Evolutionary conservation across 2,797 vertebrate genomes (phyloP), one percentile per base, ranked within the genome.

Genomic region (Cossypha heuglini): DNA sequence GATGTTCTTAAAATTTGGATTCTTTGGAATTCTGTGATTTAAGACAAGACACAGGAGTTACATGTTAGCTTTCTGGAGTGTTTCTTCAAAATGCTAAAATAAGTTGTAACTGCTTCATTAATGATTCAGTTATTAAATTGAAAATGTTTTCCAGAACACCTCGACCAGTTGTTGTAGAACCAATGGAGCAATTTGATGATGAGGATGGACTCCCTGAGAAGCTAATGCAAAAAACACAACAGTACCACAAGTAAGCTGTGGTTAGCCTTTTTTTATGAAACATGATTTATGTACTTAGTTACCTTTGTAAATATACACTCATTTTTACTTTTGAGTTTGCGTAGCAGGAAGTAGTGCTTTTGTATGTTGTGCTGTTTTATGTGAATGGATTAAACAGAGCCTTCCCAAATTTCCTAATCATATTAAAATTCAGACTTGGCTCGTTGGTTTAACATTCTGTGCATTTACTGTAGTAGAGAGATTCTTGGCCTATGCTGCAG

Each of bases 191-290:
- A 84, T 98, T 99, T 96, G 99, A 99, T 95, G 98, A 99, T 90
- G 99, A 99, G 96, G 99, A 99, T 92, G 99, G 99, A 31, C 97
- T 99, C 25, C 98, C 99, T 73, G 99, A 99, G 96, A 99, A 99
- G 79, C 51, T 99, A 73, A 97, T 99, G 97, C 98, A 98, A 66
- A 99, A 99, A 97, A 98, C 98, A 28, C 98, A 99, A 25, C 99
- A 98, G 43, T 99, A 99, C 97, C 98, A 99, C 85, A 99, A 99
- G 99, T 99, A 98, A 97, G 98, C 94, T 51, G 9, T 67, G 25
- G 40, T 85, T 64, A 51, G 9, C 9, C 72, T 92, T 37, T 35
- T 79, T 91, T 85, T 35, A 14, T 55, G 31, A 68, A 91, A 48
- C 16, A 6, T 33, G 3, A 35, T 54, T 72, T 45, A 22, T n/a